A percentile compares a stretch with the other conserved stretches of the same genome.
Evolutionary conservation across 2,797 vertebrate species (phyloP).

Genomic region (Fratercula arctica): DNA sequence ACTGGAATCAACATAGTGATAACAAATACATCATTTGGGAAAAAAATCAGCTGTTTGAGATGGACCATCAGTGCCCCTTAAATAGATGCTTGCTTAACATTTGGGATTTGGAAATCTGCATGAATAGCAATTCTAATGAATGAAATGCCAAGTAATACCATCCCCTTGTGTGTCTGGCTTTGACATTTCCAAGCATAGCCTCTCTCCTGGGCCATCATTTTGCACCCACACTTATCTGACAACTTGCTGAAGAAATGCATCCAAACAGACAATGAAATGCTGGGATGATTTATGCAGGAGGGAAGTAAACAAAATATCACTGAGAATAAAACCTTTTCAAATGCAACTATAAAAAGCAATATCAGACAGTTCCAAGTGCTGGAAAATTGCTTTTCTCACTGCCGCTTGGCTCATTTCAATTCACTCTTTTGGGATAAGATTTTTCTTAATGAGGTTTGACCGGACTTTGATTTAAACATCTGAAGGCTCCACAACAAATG

Average conservation of each 20-base stretch:
- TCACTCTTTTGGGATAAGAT: neutral
- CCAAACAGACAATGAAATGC: conserved; percentile 43
- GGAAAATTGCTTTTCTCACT: neutral
- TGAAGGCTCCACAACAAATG: neutral
- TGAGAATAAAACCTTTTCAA: conserved; percentile 23
- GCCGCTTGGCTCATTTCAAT: neutral
- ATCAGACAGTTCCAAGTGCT: conserved; percentile 17
- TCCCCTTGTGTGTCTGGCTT: neutral
- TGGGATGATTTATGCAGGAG: conserved; percentile 33
- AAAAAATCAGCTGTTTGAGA: neutral
- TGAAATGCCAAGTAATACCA: neutral
- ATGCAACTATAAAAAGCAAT: conserved; percentile 24
- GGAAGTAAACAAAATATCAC: conserved; percentile 58
- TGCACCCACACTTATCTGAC: conserved; percentile 67
- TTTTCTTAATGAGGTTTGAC: conserved; percentile 22
- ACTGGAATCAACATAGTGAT: neutral
- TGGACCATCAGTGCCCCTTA: neutral
- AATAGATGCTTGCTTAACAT: neutral
- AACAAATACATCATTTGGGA: neutral
- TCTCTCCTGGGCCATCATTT: conserved; percentile 56
- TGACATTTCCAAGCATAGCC: conserved; percentile 51
- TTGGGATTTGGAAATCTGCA: neutral
- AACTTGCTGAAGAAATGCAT: conserved; percentile 53
- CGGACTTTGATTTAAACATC: neutral
- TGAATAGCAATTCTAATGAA: neutral